Percentiles rank a stretch among this genome's conserved stretches.
These are phyloP conservation scores for Cyanistes caeruleus DNA, from an alignment of 2,113 vertebrate species.

Conservation along the genomic window DNA sequence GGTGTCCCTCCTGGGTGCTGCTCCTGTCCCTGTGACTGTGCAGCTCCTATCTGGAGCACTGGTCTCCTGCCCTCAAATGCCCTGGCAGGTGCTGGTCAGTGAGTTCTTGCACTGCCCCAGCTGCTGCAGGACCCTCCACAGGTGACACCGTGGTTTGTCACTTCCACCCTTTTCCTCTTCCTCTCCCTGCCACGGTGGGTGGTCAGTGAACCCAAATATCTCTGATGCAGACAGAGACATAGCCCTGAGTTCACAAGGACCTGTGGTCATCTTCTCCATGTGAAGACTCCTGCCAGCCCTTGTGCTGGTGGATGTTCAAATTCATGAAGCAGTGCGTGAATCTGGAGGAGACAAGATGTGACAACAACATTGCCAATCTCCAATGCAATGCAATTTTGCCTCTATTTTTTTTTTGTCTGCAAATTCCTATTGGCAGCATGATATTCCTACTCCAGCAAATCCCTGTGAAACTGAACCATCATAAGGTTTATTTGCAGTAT, in stretches of 20 bases:
- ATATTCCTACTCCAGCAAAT: background rate
- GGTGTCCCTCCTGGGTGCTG: background rate
- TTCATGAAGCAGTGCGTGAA: background rate
- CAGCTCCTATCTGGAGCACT: background rate
- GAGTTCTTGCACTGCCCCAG: background rate
- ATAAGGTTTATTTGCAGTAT: background rate
- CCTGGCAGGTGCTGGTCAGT: background rate
- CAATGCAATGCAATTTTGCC: accelerated
- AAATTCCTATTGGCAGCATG: background rate
- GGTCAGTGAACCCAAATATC: background rate
- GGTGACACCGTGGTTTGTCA: background rate
- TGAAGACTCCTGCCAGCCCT: background rate
- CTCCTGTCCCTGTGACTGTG: background rate
- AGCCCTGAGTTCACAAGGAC: background rate
- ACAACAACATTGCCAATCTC: background rate
- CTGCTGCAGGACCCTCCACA: background rate
- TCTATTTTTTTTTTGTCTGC: background rate
- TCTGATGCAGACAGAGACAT: background rate
- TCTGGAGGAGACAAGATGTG: background rate
- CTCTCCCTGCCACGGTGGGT: background rate
- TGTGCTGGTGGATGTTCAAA: background rate
- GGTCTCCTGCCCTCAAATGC: background rate
- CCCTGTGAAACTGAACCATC: background rate
- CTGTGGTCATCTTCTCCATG: background rate
- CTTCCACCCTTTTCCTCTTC: background rate